These are phyloP conservation scores for Cirrhinus molitorella DNA, from an alignment of 2,797 vertebrate genomes.

Conservation along the genomic window DNA sequence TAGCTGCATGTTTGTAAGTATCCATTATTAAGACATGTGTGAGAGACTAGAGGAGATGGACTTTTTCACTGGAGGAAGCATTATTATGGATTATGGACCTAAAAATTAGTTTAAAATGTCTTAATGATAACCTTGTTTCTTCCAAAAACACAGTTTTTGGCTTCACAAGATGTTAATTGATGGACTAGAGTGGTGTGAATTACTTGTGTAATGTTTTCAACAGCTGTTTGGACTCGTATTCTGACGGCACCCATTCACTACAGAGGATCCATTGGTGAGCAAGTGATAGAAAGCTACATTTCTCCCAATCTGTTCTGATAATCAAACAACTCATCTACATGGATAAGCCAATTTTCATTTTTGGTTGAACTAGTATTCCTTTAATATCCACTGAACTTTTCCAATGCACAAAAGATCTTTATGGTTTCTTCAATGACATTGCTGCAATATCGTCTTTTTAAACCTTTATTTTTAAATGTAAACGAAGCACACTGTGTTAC, in stretches of 20 bases:
- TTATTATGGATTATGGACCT: background rate
- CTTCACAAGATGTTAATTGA: background rate
- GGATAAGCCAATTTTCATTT: background rate
- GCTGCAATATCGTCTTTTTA: too few relatives aligned
- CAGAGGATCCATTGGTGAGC: background rate
- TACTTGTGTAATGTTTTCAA: background rate
- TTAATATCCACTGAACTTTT: background rate
- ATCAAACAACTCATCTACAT: background rate
- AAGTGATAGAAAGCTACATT: background rate
- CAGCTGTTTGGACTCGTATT: background rate
- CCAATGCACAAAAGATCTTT: background rate
- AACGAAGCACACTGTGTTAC: background rate
- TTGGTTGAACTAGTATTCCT: background rate
- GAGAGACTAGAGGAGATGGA: background rate
- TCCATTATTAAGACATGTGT: background rate
- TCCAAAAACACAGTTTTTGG: background rate
- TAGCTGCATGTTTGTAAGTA: background rate
- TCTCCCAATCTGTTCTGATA: background rate
- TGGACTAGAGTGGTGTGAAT: background rate
- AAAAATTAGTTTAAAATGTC: background rate
- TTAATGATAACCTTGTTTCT: background rate
- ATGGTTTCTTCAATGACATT: too few relatives aligned
- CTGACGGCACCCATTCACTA: background rate
- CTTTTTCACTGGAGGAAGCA: too few relatives aligned
- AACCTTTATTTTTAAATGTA: background rate